Base-by-base conservation (phyloP, 2,797 vertebrate species). In the Meda fulgida region DNA sequence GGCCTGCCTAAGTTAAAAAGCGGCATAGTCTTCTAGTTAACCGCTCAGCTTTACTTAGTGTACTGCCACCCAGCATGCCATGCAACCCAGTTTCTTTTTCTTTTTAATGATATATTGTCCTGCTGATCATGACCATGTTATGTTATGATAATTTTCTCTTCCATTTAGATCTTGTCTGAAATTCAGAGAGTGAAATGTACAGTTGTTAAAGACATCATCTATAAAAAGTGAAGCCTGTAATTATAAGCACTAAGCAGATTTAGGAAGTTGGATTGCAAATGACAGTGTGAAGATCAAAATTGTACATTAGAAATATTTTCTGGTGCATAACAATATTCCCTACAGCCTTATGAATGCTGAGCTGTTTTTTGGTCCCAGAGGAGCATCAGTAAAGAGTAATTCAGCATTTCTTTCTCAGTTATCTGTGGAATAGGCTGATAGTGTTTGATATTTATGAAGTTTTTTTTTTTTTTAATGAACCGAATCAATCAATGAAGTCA, bases 341-440 rank as follows among this genome's bases (percentile, higher is more conserved):
- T 60, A 11, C 21, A 9, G 26, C 51, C n/a, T 69, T 23, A 53
- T 53, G 10, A 76, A 53, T 26, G 73, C 79, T 46, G 43, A 63
- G 34, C 38, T 71, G 79, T 67, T 36, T 83, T 55, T 76, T 46
- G 23, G 53, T 82, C 69, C 70, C 84, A 78, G n/a, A 46, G 82
- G 75, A 69, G 73, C 46, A 16, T 66, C 48, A 53, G 19, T 58
- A 78, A 7, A 19, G 71, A 67, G 19, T 43, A 69, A 78, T 84
- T 84, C 48, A 84, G 82, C 75, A 78, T 8, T 84, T 70, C 70
- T 8, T 43, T 58, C 75, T 31, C 4, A 18, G 18, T 29, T 78
- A 7, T 70, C 1, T 78, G 53, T 55, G 36, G 18, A 69, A 78
- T 77, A 34, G 18, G 14, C 26, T 14, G n/a, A n/a, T 23, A 7